Percentiles rank a stretch among this genome's conserved stretches.
Conservation (phyloP, 2,888 invertebrate genomes). For the Acheta domesticus region DNA sequence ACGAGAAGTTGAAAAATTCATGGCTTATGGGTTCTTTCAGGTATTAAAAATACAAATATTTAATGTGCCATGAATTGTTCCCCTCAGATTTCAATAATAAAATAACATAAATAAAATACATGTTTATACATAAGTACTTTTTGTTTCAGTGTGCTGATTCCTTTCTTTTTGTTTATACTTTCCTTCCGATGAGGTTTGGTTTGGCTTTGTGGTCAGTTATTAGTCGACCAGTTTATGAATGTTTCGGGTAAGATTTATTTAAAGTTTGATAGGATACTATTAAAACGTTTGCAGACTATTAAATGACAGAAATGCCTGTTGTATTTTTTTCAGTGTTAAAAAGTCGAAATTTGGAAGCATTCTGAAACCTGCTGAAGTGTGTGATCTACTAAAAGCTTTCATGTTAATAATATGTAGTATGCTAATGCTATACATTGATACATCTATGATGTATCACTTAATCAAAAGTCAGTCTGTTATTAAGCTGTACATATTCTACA, state of each 20-base stretch:
- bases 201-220: constrained; percentile 81
- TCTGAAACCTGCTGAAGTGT: constrained; percentile 85
- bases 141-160: constrained; percentile 82
- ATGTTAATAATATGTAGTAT: constrained; percentile 79
- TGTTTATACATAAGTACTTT: not conserved
- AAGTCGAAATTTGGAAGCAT: constrained; percentile 53
- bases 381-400: constrained; percentile 91
- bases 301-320: not conserved
- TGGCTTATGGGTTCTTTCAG: constrained; percentile 90
- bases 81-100: constrained; percentile 21
- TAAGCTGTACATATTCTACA: constrained; percentile 98
- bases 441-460: constrained; percentile 96
- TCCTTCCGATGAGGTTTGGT: constrained; percentile 87
- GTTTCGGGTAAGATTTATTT: constrained; percentile 61
- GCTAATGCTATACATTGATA: constrained; percentile 88
- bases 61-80: not conserved
- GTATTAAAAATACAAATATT: constrained; percentile 40
- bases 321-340: constrained; percentile 31
- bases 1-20: constrained; percentile 84
- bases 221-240: constrained; percentile 67
- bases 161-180: constrained; percentile 95
- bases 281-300: not conserved
- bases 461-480: constrained; percentile 98
- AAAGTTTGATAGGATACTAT: not conserved
- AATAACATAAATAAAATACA: not conserved